Evolutionary conservation across 2,888 invertebrate species (phyloP).

Genomic region (Kuschelorhynchus macadamiae): DNA sequence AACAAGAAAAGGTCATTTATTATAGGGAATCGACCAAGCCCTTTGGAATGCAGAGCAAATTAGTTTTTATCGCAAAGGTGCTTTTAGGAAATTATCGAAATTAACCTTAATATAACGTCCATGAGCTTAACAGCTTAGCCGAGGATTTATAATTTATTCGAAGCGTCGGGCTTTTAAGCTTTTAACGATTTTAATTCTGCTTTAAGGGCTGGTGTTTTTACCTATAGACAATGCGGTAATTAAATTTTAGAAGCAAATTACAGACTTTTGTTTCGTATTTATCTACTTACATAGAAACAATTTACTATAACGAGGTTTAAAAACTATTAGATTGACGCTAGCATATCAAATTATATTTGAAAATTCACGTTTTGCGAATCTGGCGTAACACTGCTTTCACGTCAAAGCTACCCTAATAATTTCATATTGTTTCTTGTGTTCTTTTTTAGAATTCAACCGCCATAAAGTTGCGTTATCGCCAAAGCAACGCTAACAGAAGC

Average conservation of each 20-base stretch:
- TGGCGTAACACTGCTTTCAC: no score
- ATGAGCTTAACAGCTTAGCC: conserved; percentile 43
- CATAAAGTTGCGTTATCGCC: no score
- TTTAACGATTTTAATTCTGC: conserved; percentile 43
- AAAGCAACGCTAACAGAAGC: no score
- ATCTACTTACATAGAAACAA: no score
- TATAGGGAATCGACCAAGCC: conserved; percentile 32
- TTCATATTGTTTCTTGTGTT: no score
- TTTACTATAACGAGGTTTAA: no score
- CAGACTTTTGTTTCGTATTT: no score
- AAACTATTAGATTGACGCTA: no score
- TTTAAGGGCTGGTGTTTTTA: conserved; percentile 29
- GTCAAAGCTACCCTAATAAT: no score
- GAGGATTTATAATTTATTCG: conserved; percentile 44
- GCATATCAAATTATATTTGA: no score
- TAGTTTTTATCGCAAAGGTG: conserved; percentile 33
- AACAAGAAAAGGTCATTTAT: background rate
- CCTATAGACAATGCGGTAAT: conserved; percentile 12
- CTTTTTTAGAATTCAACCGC: no score
- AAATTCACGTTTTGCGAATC: no score
- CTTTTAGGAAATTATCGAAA: conserved; percentile 44
- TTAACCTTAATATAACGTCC: conserved; percentile 46
- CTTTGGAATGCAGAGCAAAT: conserved; percentile 33
- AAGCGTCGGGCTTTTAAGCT: conserved; percentile 44
- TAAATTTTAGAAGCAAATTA: background rate